A percentile compares a stretch with the other conserved stretches of the same genome.
phyloP scores from a whole-genome alignment of 2,888 invertebrate genomes.

The Tetragnatha montana region DNA sequence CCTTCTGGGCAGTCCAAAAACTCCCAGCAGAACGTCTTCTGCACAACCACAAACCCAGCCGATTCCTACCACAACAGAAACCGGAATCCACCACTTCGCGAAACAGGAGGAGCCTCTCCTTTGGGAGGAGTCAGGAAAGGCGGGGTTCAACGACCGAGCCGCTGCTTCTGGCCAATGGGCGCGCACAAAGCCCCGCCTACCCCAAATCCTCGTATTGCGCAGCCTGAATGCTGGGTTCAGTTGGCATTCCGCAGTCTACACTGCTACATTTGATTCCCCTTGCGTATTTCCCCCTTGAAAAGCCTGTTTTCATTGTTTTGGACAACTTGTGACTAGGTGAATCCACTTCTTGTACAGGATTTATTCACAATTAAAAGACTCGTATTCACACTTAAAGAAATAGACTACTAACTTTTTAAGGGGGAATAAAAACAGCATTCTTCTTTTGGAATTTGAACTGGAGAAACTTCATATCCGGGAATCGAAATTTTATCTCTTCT shows the following conservation, averaged over 20 bases:
- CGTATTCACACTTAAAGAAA: too few relatives aligned
- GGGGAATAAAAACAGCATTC: too few relatives aligned
- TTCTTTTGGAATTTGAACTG: too few relatives aligned
- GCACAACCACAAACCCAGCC: neutral
- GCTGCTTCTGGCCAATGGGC: constrained; percentile 23
- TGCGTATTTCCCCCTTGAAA: neutral
- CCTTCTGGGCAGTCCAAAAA: neutral
- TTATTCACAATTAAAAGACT: too few relatives aligned
- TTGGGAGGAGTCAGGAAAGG: neutral
- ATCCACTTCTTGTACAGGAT: too few relatives aligned
- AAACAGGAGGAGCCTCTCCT: neutral
- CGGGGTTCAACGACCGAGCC: neutral
- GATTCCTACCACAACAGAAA: neutral
- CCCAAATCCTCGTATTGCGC: constrained; percentile 43
- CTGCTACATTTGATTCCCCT: neutral
- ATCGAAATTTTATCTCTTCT: too few relatives aligned
- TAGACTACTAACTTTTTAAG: too few relatives aligned
- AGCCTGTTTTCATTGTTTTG: neutral
- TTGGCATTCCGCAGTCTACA: constrained; percentile 2
- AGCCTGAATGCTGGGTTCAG: constrained; percentile 1
- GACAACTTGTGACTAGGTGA: neutral
- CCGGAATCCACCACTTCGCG: neutral
- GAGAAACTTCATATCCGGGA: too few relatives aligned
- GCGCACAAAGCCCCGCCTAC: neutral
- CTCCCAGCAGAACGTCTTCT: neutral